Evolutionary conservation across 1,140 invertebrate species (phyloP).

Genomic region (Drosophila rufa): DNA sequence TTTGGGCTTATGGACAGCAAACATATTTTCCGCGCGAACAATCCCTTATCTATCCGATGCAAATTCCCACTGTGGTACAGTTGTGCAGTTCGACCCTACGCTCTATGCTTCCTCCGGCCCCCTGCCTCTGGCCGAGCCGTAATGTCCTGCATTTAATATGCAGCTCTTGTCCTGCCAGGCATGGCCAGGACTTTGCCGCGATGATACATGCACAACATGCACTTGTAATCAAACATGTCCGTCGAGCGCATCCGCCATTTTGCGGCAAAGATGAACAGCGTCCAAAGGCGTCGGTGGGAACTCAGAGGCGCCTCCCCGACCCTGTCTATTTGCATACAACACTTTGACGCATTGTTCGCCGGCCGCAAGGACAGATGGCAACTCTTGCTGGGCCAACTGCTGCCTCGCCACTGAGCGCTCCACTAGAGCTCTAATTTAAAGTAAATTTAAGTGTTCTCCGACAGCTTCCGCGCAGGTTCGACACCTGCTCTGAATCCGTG

Average conservation of each 20-base stretch:
- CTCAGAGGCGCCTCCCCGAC: not conserved
- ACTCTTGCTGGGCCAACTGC: slow-evolving; percentile 5
- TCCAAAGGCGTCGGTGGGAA: not conserved
- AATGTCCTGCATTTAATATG: slow-evolving; percentile 19
- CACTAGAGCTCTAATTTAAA: slow-evolving; percentile 18
- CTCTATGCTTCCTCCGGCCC: not conserved
- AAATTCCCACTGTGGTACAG: not conserved
- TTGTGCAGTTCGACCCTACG: not conserved
- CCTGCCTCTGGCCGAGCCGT: not conserved
- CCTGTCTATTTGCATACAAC: slow-evolving; percentile 12
- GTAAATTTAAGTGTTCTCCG: slow-evolving; percentile 9
- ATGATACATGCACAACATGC: slow-evolving; percentile 24
- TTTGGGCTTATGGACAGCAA: not conserved
- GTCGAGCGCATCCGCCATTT: slow-evolving; percentile 12
- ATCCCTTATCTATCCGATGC: not conserved
- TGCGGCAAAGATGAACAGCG: slow-evolving; percentile 10
- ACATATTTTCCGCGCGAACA: not conserved
- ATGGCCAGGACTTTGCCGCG: slow-evolving; percentile 11
- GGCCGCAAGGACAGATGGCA: slow-evolving; percentile 8
- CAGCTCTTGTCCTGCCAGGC: slow-evolving; percentile 15
- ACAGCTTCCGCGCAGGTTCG: not conserved
- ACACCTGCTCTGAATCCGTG: not conserved
- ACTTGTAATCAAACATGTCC: slow-evolving; percentile 24
- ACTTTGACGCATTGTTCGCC: slow-evolving; percentile 18
- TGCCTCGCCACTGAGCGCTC: not conserved